These are phyloP conservation scores for Ypsolopha scabrella DNA, from an alignment of 2,888 invertebrate genomes.

Conservation along the genomic window DNA sequence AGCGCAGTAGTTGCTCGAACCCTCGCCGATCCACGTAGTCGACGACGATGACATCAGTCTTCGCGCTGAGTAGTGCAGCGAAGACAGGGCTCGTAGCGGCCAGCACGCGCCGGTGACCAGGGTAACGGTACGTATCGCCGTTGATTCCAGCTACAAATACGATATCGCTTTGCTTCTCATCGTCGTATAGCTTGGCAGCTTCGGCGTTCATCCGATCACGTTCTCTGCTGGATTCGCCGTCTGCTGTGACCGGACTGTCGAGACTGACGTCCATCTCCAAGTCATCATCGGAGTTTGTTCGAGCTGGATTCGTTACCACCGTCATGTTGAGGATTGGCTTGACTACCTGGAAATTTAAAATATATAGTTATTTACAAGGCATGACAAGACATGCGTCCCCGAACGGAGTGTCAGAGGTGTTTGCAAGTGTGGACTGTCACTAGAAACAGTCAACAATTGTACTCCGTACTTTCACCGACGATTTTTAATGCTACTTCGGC, in stretches of 20 bases:
- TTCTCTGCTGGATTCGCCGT: constrained; percentile 9
- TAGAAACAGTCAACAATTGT: too few species aligned
- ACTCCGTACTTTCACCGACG: too few species aligned
- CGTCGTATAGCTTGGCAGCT: constrained; percentile 47
- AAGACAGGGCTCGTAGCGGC: constrained; percentile 75
- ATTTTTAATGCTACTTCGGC: too few species aligned
- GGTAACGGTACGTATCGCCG: constrained; percentile 75
- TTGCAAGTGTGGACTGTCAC: too few species aligned
- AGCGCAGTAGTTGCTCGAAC: constrained; percentile 75
- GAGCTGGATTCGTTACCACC: constrained; percentile 57
- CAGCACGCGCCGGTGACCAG: constrained; percentile 75
- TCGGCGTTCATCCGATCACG: background rate
- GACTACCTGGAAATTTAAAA: too few species aligned
- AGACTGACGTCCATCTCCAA: constrained; percentile 28
- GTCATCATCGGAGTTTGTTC: constrained; percentile 31
- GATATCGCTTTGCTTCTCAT: constrained; percentile 71
- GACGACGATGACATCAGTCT: constrained; percentile 59
- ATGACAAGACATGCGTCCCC: too few species aligned
- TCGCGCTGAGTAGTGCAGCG: constrained; percentile 63
- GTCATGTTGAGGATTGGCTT: constrained; percentile 40
- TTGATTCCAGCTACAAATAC: constrained; percentile 74
- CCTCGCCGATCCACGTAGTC: constrained; percentile 75
- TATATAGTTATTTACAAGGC: too few species aligned
- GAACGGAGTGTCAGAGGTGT: too few species aligned
- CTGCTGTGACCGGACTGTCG: background rate